Evolutionary conservation across 1,140 invertebrate genomes (phyloP), one percentile per base, ranked within the genome.

Genomic region (Dreissena rostriformis): DNA sequence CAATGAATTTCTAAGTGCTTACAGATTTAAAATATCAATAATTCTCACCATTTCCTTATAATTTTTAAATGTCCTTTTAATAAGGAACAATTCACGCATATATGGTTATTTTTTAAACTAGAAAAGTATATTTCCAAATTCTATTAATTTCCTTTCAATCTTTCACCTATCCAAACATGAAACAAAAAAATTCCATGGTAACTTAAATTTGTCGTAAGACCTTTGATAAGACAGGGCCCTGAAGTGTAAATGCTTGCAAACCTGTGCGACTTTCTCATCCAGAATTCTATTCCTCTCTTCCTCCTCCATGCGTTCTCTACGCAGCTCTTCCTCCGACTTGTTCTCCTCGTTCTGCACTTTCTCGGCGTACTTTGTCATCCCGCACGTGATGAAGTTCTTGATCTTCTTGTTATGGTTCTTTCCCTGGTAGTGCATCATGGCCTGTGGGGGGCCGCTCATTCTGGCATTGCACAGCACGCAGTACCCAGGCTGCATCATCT

Each of bases 371-470:
- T 82, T 82, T 7, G 71, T 74, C 72, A 82, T 82, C 15, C 80
- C 80, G 68, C 55, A 26, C 8, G 63, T 86, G 19, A 90, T 66
- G 68, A 86, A 89, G 49, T 86, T 87, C 49, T 85, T 79, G 17
- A 90, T 77, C 73, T 89, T 89, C 57, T 89, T 88, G 2, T 75
- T 78, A 75, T 90, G 89, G 75, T 87, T 90, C 78, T 90, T 90
- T 14, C 89, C 89, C 55, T 86, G 79, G 65, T 90, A 90, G 63
- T 90, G 89, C 61, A 87, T 82, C 63, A 52, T 61, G 28, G 89
- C 88, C 77, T 90, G 89, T 1, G 86, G 71, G 0, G 77, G 65
- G 6, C 87, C 88, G 76, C 87, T 88, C 76, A 90, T 78, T 71
- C 84, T 84, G 5, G 87, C 86, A 57, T 86, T 85, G 78, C 89